Conservation (phyloP, 2,888 invertebrate species). For the Dioctria rufipes region DNA sequence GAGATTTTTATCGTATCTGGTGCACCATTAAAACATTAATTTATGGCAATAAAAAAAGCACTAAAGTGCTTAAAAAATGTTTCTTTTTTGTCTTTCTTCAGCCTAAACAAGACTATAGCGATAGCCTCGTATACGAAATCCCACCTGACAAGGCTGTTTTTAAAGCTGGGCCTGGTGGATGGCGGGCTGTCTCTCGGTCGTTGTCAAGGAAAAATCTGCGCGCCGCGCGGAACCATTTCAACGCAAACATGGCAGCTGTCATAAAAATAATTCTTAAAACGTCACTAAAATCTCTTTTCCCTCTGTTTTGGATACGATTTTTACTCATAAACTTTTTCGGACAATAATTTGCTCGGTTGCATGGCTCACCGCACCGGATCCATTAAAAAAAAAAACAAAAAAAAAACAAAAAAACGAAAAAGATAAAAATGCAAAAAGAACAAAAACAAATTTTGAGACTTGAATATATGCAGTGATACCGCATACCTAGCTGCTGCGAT, state of each 20-base stretch:
- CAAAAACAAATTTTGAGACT: conserved; percentile 13
- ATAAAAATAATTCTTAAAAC: conserved; percentile 53
- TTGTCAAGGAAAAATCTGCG: conserved; percentile 52
- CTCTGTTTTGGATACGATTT: conserved; percentile 7
- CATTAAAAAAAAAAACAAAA: too few relatives aligned
- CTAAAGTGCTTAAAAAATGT: neutral
- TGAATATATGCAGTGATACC: conserved; percentile 29
- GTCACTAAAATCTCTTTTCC: conserved; percentile 47
- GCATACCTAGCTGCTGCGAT: neutral
- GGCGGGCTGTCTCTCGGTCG: conserved; percentile 28
- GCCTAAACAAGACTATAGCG: neutral
- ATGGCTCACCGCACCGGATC: conserved; percentile 41
- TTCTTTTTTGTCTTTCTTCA: neutral
- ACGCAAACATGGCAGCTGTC: conserved; percentile 54
- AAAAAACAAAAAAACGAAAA: conserved; percentile 10
- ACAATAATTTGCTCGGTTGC: conserved; percentile 37
- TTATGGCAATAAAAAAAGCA: conserved; percentile 45
- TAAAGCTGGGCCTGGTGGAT: conserved; percentile 12
- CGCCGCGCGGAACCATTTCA: conserved; percentile 44
- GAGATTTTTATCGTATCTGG: conserved; percentile 42
- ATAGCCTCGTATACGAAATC: neutral
- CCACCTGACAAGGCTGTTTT: conserved; percentile 33
- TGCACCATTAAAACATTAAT: conserved; percentile 52
- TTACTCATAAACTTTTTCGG: conserved; percentile 30
- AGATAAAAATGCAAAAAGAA: conserved; percentile 26